Evolutionary conservation across 2,888 invertebrate species (phyloP).

Genomic region (Cerastis rubricosa): DNA sequence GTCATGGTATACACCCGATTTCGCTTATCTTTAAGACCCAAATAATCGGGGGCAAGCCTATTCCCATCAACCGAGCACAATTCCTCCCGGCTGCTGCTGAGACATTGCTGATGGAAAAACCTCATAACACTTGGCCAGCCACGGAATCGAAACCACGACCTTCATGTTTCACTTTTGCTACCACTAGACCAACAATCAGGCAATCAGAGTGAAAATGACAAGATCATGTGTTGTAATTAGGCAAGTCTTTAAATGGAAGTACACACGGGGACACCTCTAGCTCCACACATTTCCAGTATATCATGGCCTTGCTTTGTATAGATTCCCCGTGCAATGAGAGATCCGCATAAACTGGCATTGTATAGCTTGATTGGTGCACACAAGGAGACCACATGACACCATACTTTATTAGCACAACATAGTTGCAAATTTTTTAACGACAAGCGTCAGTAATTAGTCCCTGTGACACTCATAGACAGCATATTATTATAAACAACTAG

Average conservation of each 20-base stretch:
- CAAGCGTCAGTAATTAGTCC: slow-evolving; percentile 37
- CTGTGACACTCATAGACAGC: slow-evolving; percentile 20
- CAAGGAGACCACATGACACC: slow-evolving; percentile 23
- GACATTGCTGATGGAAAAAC: background rate
- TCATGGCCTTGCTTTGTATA: too few species aligned
- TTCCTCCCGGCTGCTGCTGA: background rate
- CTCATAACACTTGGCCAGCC: background rate
- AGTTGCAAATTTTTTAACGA: slow-evolving; percentile 29
- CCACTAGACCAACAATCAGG: background rate
- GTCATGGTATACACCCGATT: background rate
- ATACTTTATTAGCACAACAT: slow-evolving; percentile 22
- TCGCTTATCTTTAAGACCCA: background rate
- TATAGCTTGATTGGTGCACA: too few species aligned
- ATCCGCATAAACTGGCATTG: too few species aligned
- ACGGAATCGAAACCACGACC: background rate
- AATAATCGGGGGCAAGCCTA: background rate
- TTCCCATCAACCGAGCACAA: background rate
- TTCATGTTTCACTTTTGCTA: background rate
- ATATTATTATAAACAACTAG: slow-evolving; percentile 52
- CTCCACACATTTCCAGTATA: too few species aligned
- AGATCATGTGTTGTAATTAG: background rate
- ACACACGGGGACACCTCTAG: too few species aligned
- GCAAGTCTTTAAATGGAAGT: background rate
- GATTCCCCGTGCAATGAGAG: too few species aligned
- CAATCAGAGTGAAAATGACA: background rate